Evolutionary conservation across 2,797 vertebrate species (phyloP), one percentile per base, ranked within the genome.

Genomic region (Dallia pectoralis): DNA sequence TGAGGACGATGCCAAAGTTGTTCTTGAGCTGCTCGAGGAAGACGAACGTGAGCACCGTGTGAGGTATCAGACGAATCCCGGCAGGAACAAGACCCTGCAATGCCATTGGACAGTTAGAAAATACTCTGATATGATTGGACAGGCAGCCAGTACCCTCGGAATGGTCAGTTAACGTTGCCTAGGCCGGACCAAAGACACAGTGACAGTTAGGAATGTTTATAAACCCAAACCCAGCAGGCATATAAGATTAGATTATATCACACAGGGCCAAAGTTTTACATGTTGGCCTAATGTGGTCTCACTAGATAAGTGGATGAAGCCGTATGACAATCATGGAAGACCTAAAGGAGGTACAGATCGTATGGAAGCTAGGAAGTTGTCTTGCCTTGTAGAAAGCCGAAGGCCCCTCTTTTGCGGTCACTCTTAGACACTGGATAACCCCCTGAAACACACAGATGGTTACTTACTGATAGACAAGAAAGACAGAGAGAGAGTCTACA

Each of bases 11-110:
- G 77, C 97, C 97, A 2, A 99, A 99, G 84, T 97, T 47, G 67
- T 94, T 95, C 84, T 94, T 95, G 29, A 99, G 93, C 88, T 99
- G 97, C 71, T 99, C 97, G 80, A 99, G 93, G 81, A 99, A 98
- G 70, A 99, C 5, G 65, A 99, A 99, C 59, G 97, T 99, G 81
- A 99, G 95, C 77, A 99, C 85, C 0, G 97, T 99, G 76, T 99
- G 97, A 61, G 97, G 97, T 80, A 99, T 25, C 72, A 99, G 88
- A 12, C 97, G 95, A 84, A 99, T 93, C 40, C 94, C 97, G 0
- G 97, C 97, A 0, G 97, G 97, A 80, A 98, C 90, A 0, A 98
- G 93, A 84, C 97, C 97, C 97, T 99, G 90, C 15, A 81, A 74
- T 1, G 47, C 16, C 75, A 82, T 0, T 18, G 22, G 25, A 36